Evolutionary conservation across 2,888 invertebrate genomes (phyloP).

Genomic region (Auanema sp.): DNA sequence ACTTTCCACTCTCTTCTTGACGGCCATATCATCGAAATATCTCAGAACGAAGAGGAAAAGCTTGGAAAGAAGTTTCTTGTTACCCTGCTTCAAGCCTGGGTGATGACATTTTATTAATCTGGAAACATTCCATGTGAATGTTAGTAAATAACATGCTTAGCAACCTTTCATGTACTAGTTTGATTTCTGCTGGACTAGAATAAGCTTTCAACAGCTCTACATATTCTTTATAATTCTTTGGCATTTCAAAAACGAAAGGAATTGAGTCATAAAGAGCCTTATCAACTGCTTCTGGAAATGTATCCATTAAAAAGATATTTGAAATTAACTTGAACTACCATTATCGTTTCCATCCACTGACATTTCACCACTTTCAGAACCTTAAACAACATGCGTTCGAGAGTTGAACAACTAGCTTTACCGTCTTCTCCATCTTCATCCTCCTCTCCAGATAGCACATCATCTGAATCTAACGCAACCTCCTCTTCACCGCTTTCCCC

Average conservation of each 20-base stretch:
- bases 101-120: slow-evolving; percentile 86
- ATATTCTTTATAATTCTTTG: slow-evolving; percentile 38
- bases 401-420: too few relatives aligned
- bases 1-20: slow-evolving; percentile 16
- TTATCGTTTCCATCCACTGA: too few relatives aligned
- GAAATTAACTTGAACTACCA: slow-evolving; percentile 3
- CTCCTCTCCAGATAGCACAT: slow-evolving; percentile 7
- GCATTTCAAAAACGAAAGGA: slow-evolving; percentile 46
- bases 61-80: slow-evolving; percentile 76
- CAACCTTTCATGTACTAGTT: slow-evolving; percentile 72
- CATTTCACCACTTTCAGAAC: slow-evolving; percentile 6
- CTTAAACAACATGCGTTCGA: too few relatives aligned
- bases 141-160: not conserved
- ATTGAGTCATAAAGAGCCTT: slow-evolving; percentile 9
- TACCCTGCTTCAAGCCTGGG: slow-evolving; percentile 78
- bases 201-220: slow-evolving; percentile 28
- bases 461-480: not conserved
- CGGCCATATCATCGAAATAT: slow-evolving; percentile 37
- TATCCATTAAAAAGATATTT: not conserved
- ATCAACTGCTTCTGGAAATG: slow-evolving; percentile 4
- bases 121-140: slow-evolving; percentile 65
- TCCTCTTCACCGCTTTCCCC: not conserved
- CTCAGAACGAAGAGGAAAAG: slow-evolving; percentile 73
- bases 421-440: slow-evolving; percentile 14
- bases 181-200: slow-evolving; percentile 19